These are phyloP conservation scores for Manduca sexta DNA, from an alignment of 1,140 invertebrate species.

Conservation along the genomic window DNA sequence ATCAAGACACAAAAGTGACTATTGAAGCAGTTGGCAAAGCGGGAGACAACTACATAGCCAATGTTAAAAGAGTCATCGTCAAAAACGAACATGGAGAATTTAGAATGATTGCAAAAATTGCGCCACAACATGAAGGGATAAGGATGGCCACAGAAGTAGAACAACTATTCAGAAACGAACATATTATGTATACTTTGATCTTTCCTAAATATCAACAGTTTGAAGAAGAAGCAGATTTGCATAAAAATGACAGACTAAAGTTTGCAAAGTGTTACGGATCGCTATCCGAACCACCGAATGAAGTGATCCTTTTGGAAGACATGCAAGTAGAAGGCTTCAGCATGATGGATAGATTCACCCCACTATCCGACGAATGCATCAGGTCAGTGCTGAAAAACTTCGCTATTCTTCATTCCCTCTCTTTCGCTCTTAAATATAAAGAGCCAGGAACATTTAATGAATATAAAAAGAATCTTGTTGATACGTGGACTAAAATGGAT, in stretches of 20 bases:
- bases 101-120: conserved; percentile 13
- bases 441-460: conserved; percentile 37
- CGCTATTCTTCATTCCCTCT: conserved; percentile 73
- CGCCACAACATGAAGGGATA: background rate
- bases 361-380: conserved; percentile 62
- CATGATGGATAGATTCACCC: conserved; percentile 60
- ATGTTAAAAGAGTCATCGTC: conserved; percentile 19
- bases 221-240: conserved; percentile 32
- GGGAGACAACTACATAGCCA: conserved; percentile 33
- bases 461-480: conserved; percentile 7
- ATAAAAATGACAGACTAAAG: conserved; percentile 31
- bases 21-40: conserved; percentile 23
- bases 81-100: conserved; percentile 11
- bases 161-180: conserved; percentile 7
- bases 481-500: conserved; percentile 1
- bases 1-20: conserved; percentile 16
- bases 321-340: conserved; percentile 54
- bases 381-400: conserved; percentile 63
- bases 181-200: conserved; percentile 12
- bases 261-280: conserved; percentile 57
- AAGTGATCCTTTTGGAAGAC: conserved; percentile 74
- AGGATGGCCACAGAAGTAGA: background rate
- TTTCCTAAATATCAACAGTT: conserved; percentile 46
- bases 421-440: conserved; percentile 64
- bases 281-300: conserved; percentile 41